Evolutionary conservation across 2,113 vertebrate species (phyloP), one percentile per base, ranked within the genome.

Genomic region (Mus pahari): DNA sequence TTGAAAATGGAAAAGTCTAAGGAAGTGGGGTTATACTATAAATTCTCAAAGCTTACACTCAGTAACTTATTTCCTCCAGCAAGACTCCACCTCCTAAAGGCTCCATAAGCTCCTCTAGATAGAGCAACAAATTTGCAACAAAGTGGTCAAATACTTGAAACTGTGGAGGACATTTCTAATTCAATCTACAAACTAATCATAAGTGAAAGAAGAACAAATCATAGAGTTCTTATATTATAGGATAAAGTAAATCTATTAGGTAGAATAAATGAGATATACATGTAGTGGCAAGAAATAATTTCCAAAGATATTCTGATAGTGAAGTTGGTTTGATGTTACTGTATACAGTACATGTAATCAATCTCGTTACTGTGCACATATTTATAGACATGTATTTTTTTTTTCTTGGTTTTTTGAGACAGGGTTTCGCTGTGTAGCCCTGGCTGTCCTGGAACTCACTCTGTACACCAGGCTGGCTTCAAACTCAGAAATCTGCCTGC

Each of bases 211-310:
- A 77, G 0, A 81, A 12, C 31, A 82, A 31, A 48, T 68, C 31
- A 16, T 33, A 68, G 2, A 33, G 66, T 33, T 68, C 60, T 84
- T 75, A 75, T 53, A 77, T 64, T 89, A 74, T 8, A 95, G 13
- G 42, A 93, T 58, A 74, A 84, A 66, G 78, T 33, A 55, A 93
- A 89, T 13, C 22, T 78, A 79, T 33, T 70, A 71, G 91, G 94
- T 73, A 17, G 79, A 81, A 86, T 50, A 50, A 88, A 17, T 28
- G 71, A 78, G 33, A 45, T 26, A 55, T 16, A 90, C 1, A 16
- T 33, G 16, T 6, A 94, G 71, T 22, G 66, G 79, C 26, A 83
- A 91, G 70, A 88, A 88, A 84, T 66, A 73, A 3, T 79, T 89
- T 14, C 71, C 26, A 3, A 62, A 62, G 39, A 74, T 13, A 53